A percentile compares a stretch with the other conserved stretches of the same genome.
Evolutionary conservation across 2,888 invertebrate species (phyloP).

Genomic region (Mycalesis mineus): DNA sequence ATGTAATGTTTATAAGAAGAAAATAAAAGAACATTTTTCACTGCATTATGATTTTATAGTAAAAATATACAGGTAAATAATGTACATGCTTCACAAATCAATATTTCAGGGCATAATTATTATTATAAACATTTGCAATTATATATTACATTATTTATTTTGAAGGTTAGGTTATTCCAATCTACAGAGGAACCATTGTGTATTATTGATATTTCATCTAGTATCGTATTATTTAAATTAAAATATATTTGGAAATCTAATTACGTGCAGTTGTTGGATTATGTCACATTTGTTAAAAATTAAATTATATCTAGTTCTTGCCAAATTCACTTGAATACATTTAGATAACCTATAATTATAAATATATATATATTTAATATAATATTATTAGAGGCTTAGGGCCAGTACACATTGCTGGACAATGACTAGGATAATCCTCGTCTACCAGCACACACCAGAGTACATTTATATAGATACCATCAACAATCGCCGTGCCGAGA

Average conservation of each 20-base stretch:
- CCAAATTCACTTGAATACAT: not conserved
- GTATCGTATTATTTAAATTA: not conserved
- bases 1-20: constrained; percentile 19
- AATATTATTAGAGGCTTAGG: not conserved
- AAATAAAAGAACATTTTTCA: constrained; percentile 62
- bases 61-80: constrained; percentile 74
- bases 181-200: constrained; percentile 26
- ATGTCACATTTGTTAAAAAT: not conserved
- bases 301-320: not conserved
- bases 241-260: not conserved
- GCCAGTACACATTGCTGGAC: not conserved
- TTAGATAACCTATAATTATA: not conserved
- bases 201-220: constrained; percentile 21
- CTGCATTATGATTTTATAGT: constrained; percentile 77
- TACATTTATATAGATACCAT: not conserved
- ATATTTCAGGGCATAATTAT: constrained; percentile 51
- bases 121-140: constrained; percentile 24
- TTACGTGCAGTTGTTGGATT: not conserved
- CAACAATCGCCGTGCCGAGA: not conserved
- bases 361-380: not conserved
- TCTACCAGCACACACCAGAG: not conserved
- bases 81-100: constrained; percentile 71
- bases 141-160: constrained; percentile 23
- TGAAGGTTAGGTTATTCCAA: constrained; percentile 22
- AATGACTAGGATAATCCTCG: too few relatives aligned